These are phyloP conservation scores for Aselliscus stoliczkanus DNA, from an alignment of 2,797 vertebrate genomes.

Conservation along the genomic window DNA sequence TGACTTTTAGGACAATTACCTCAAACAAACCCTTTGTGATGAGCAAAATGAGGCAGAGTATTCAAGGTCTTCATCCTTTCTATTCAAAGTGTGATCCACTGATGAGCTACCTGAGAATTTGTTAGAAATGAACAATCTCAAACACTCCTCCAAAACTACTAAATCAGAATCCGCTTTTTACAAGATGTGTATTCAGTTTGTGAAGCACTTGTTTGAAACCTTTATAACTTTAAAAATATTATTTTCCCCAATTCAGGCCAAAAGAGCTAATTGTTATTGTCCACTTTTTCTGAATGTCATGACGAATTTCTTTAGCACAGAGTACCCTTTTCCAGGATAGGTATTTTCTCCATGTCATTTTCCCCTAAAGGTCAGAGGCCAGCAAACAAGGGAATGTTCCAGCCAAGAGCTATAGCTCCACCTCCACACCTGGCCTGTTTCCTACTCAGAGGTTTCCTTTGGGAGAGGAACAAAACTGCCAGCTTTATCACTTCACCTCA, in stretches of 20 bases:
- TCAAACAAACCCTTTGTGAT: neutral
- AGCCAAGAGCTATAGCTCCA: neutral
- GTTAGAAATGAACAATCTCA: neutral
- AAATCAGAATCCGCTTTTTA: neutral
- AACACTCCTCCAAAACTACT: neutral
- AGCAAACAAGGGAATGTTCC: neutral
- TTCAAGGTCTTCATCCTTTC: neutral
- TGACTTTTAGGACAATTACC: neutral
- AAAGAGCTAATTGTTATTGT: neutral
- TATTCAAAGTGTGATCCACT: neutral
- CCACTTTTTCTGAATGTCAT: neutral
- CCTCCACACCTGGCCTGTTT: fast-evolving
- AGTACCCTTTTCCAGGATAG: neutral
- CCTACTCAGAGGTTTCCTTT: neutral
- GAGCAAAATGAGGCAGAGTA: neutral
- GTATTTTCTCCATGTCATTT: neutral
- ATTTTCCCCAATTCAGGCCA: neutral
- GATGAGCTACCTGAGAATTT: neutral
- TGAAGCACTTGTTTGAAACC: neutral
- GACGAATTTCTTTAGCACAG: neutral
- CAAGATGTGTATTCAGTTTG: neutral
- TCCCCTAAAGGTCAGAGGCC: neutral
- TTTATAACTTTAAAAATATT: neutral
- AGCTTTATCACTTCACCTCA: neutral
- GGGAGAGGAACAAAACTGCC: neutral